phyloP scores from a whole-genome alignment of 2,888 invertebrate species.

The Incurvaria masculella region DNA sequence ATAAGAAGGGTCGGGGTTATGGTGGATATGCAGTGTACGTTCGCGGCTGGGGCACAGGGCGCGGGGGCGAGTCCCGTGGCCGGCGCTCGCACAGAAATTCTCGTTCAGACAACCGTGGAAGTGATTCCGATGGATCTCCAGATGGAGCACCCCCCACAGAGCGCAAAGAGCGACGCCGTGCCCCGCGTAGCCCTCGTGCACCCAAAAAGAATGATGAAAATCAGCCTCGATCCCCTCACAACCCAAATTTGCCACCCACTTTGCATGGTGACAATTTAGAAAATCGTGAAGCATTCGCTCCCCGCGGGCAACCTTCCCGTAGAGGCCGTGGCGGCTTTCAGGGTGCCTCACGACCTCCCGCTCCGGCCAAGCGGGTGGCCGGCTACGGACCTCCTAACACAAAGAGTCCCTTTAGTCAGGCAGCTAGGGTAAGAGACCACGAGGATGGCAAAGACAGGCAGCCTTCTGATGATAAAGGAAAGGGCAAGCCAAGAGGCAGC shows the following conservation, averaged over 20 bases:
- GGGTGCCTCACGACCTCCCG: constrained; percentile 42
- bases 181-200: constrained; percentile 50
- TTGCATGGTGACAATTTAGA: constrained; percentile 32
- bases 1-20: constrained; percentile 54
- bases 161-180: constrained; percentile 55
- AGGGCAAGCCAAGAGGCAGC: constrained; percentile 62
- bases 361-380: constrained; percentile 61
- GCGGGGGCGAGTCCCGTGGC: constrained; percentile 47
- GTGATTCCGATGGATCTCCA: constrained; percentile 74
- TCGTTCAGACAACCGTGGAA: constrained; percentile 48
- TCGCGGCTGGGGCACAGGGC: constrained; percentile 43
- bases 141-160: constrained; percentile 61
- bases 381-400: constrained; percentile 80
- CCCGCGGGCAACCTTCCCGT: constrained; percentile 85
- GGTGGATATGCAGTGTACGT: constrained; percentile 45
- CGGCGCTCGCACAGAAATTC: constrained; percentile 49
- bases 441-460: constrained; percentile 34
- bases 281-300: constrained; percentile 73
- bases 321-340: constrained; percentile 71
- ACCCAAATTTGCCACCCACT: constrained; percentile 22
- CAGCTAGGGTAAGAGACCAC: constrained; percentile 39
- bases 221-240: constrained; percentile 21
- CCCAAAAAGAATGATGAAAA: constrained; percentile 62
- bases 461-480: constrained; percentile 61
- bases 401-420: constrained; percentile 69